Percentiles rank a stretch among this genome's conserved stretches.
These are phyloP conservation scores for Hedychridium roseum DNA, from an alignment of 2,888 invertebrate genomes.

Conservation along the genomic window DNA sequence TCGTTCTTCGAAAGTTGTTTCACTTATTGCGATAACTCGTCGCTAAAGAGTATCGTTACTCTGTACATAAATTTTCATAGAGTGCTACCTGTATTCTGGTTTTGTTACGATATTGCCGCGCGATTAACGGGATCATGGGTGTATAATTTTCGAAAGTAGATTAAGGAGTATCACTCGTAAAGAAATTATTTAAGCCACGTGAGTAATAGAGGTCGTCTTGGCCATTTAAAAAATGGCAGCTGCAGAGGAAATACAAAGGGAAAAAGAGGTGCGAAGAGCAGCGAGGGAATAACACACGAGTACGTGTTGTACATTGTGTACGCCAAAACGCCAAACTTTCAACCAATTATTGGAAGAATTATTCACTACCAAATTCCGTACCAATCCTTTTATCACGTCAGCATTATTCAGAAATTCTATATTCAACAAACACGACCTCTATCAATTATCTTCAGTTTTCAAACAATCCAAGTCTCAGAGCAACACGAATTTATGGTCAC, in stretches of 20 bases:
- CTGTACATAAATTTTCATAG: conserved; percentile 1
- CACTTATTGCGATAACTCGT: background rate
- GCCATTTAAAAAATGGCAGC: conserved; percentile 20
- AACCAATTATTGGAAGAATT: conserved; percentile 38
- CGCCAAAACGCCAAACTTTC: conserved; percentile 28
- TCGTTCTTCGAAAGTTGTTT: conserved; percentile 24
- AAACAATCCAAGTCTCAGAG: conserved; percentile 32
- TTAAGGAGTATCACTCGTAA: conserved; percentile 27
- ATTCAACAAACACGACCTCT: conserved; percentile 28
- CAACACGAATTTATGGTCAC: conserved; percentile 32
- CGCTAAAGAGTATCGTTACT: background rate
- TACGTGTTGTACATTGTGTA: conserved; percentile 27
- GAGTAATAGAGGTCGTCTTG: conserved; percentile 18
- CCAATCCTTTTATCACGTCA: conserved; percentile 35
- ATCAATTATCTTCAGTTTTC: conserved; percentile 32
- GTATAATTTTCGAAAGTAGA: conserved; percentile 20
- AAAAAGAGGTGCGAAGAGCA: conserved; percentile 22
- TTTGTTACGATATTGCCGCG: no score
- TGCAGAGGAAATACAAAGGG: conserved; percentile 17
- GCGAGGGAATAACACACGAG: conserved; percentile 20
- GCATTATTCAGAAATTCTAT: conserved; percentile 30
- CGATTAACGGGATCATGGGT: no score
- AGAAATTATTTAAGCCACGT: conserved; percentile 22
- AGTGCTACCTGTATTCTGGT: no score
- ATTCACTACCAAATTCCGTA: conserved; percentile 31